Evolutionary conservation across 2,888 invertebrate species (phyloP), one percentile per base, ranked within the genome.

Genomic region (Ophion ellenae): DNA sequence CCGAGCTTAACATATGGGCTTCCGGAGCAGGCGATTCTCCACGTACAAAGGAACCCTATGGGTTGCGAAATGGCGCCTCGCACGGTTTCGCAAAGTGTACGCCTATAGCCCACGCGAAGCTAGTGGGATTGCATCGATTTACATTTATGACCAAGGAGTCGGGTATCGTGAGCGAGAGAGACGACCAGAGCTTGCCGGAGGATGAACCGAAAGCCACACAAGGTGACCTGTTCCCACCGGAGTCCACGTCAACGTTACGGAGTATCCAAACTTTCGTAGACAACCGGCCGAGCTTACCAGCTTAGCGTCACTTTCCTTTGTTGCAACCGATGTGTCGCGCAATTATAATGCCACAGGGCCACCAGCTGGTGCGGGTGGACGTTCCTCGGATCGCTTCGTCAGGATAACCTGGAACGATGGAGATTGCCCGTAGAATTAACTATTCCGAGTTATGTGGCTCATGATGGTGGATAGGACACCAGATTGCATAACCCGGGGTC

Each of bases 91-190:
- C 71, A 71, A 78, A 78, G 70, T 80, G 61, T 73, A 53, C 59
- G 40, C 28, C 20, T 32, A 14, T 14, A 70, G 63, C 17, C 32
- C 17, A n/a, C 71, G 32, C 20, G 28, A 69, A 20, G 28, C 40
- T 17, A 28, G 57, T 73, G 17, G 80, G 73, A 80, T 80, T 66
- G 80, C 80, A 80, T 80, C 64, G 73, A 80, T 80, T 80, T 80
- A 66, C 80, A 80, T 80, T 80, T 80, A 80, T 73, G 53, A 40
- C 57, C 28, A 17, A 24, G n/a, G 66, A 78, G 40, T 74, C 61
- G 24, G 45, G 17, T 40, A 63, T 63, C 24, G 9, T 17, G 45
- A 74, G 45, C 57, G 9, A 40, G 7, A 14, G 63, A 14, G 24
- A 32, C 40, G 67, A 9, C 14, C 36, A 36, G 28, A 36, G 10